Percentiles rank a stretch among this genome's conserved stretches.
Evolutionary conservation across 1,140 invertebrate genomes (phyloP).

Genomic region (Drosophila santomea): DNA sequence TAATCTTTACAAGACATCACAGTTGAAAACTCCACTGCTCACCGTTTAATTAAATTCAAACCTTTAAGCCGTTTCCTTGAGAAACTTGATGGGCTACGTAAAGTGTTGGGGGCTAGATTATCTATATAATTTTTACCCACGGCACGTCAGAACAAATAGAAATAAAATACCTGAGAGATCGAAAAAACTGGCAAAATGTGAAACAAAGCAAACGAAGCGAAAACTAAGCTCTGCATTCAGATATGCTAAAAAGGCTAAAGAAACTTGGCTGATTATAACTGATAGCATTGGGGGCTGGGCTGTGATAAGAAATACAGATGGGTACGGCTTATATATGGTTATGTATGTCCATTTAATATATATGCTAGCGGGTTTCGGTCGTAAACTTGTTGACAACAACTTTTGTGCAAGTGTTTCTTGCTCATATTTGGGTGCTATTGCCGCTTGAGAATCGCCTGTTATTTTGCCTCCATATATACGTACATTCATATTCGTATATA

Average conservation of each 20-base stretch:
- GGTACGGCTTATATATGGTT: not conserved
- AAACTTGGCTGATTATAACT: conserved; percentile 55
- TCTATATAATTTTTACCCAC: conserved; percentile 79
- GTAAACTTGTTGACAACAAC: conserved; percentile 77
- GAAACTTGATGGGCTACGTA: conserved; percentile 42
- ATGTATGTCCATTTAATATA: not conserved
- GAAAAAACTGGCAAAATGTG: conserved; percentile 23
- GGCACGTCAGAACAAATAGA: conserved; percentile 75
- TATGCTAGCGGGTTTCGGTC: conserved; percentile 33
- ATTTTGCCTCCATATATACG: conserved; percentile 60
- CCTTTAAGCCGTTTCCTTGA: conserved; percentile 49
- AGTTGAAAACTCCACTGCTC: conserved; percentile 2
- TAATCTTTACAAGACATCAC: not conserved
- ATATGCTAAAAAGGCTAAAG: conserved; percentile 73
- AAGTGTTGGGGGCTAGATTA: conserved; percentile 24
- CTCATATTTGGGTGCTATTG: conserved; percentile 43
- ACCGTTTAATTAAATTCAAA: conserved; percentile 23
- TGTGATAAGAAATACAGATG: conserved; percentile 10
- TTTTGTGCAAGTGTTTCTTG: conserved; percentile 47
- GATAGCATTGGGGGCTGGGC: conserved; percentile 10
- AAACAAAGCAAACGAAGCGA: conserved; percentile 40
- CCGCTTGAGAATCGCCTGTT: conserved; percentile 68
- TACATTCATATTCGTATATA: conserved; percentile 9
- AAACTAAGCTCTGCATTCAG: conserved; percentile 75
- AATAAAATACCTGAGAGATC: conserved; percentile 45